phyloP scores from a whole-genome alignment of 1,140 invertebrate genomes.

The Drosophila tsacasi region DNA sequence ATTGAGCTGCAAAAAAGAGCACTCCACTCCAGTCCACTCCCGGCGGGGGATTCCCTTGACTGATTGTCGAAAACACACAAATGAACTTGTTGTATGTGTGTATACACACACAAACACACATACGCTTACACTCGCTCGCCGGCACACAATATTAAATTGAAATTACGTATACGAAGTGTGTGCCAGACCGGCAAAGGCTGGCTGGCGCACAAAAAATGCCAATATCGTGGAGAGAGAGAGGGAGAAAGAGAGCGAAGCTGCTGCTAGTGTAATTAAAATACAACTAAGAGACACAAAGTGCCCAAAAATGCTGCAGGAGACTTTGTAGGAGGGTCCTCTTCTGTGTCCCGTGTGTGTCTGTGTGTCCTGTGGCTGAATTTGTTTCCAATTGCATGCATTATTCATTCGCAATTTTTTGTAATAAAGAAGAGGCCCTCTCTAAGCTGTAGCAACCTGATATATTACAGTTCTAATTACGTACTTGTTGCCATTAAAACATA shows the following conservation, averaged over 20 bases:
- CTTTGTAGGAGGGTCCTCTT: slow-evolving; percentile 1
- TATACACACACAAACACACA: not conserved
- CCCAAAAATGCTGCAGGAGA: slow-evolving; percentile 10
- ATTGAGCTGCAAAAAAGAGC: slow-evolving; percentile 79
- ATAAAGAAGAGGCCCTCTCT: not conserved
- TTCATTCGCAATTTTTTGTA: not conserved
- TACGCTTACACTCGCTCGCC: not conserved
- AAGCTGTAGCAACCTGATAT: slow-evolving; percentile 4
- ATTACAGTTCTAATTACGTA: slow-evolving; percentile 7
- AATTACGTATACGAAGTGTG: slow-evolving; percentile 69
- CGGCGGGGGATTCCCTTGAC: slow-evolving; percentile 20
- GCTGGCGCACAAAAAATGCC: slow-evolving; percentile 6
- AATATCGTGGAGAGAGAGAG: not conserved
- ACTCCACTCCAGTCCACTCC: slow-evolving; percentile 3
- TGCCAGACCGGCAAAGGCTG: slow-evolving; percentile 28
- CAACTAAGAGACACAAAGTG: slow-evolving; percentile 18
- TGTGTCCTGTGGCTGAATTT: slow-evolving; percentile 1
- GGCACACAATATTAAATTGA: slow-evolving; percentile 75
- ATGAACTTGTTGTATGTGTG: slow-evolving; percentile 8
- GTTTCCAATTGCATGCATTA: slow-evolving; percentile 3
- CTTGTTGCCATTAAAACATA: not conserved
- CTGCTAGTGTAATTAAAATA: slow-evolving; percentile 37
- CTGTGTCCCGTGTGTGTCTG: not conserved
- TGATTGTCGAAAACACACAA: slow-evolving; percentile 31
- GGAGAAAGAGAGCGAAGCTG: not conserved